Evolutionary conservation across 2,113 vertebrate genomes (phyloP).

Genomic region (Actenoides hombroni): DNA sequence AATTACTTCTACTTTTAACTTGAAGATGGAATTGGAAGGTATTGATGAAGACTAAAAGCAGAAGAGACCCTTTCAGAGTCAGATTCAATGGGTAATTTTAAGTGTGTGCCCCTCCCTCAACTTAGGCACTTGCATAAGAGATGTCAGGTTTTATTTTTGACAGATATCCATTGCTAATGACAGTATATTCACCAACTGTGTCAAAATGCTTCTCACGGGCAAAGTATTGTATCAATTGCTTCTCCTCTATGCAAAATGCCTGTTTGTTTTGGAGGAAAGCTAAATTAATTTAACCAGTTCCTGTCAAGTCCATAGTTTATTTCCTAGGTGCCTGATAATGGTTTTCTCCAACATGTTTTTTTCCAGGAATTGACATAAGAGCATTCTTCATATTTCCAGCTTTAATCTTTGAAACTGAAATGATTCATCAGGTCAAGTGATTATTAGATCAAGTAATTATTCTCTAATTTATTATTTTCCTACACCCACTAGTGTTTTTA

Average conservation of each 20-base stretch:
- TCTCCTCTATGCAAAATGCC: background rate
- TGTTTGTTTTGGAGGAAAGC: background rate
- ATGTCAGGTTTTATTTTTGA: background rate
- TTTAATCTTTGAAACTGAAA: background rate
- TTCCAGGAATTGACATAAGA: background rate
- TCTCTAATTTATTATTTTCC: background rate
- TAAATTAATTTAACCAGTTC: background rate
- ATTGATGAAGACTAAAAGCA: background rate
- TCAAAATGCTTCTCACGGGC: background rate
- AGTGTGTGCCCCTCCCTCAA: accelerated
- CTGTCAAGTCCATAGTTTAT: background rate
- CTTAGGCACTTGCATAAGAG: background rate
- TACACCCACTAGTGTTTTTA: accelerated
- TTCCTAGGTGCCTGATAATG: background rate
- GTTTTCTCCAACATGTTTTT: background rate
- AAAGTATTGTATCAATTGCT: background rate
- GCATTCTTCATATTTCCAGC: background rate
- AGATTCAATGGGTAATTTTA: background rate
- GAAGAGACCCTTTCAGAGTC: background rate
- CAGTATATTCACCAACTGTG: background rate
- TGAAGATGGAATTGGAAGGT: background rate
- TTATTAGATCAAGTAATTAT: background rate
- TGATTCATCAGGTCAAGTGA: background rate
- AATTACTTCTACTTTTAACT: background rate
- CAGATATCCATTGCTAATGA: background rate